Evolutionary conservation across 2,888 invertebrate genomes (phyloP), one percentile per base, ranked within the genome.

Genomic region (Xanthia togata): DNA sequence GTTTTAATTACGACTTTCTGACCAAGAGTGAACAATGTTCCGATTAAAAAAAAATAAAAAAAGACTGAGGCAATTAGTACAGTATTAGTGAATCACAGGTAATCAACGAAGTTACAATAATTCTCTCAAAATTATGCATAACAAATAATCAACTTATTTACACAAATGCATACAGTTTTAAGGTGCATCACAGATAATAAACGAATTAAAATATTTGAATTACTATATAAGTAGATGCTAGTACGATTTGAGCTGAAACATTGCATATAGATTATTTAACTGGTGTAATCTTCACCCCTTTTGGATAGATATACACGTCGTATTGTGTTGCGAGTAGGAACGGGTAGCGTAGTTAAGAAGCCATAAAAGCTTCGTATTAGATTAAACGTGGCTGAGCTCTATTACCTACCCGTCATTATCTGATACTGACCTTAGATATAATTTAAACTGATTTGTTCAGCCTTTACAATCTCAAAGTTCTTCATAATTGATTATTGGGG

Each of bases 291-390:
- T 50, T 50, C 50, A 50, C 50, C 53, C 23, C 9, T 23, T 53
- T 53, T 55, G 55, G n/a, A 55, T n/a, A 53, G 4, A 23, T 23
- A 53, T 20, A n/a, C 11, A 55, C 3, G n/a, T 55, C 4, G 4
- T 55, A 26, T n/a, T 53, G n/a, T 41, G 26, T 60, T 38, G 20
- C 11, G 17, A 50, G 17, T 31, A 11, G 35, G 4, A 20, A 50
- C 26, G 55, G 23, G 41, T 4, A 6, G 44, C 26, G 38, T 50
- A 23, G 41, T 74, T 62, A 23, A 9, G 63, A 83, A 83, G 83
- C 83, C 83, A 41, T 83, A 78, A 50, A 78, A 64, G n/a, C 6
- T 59, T 38, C 59, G 2, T 20, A 81, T 81, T 60, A 47, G 53
- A 69, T 59, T 41, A 50, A 69, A 1, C 38, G n/a, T 80, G 14